Conservation (phyloP, 2,113 vertebrate species). For the Dromas ardeola region DNA sequence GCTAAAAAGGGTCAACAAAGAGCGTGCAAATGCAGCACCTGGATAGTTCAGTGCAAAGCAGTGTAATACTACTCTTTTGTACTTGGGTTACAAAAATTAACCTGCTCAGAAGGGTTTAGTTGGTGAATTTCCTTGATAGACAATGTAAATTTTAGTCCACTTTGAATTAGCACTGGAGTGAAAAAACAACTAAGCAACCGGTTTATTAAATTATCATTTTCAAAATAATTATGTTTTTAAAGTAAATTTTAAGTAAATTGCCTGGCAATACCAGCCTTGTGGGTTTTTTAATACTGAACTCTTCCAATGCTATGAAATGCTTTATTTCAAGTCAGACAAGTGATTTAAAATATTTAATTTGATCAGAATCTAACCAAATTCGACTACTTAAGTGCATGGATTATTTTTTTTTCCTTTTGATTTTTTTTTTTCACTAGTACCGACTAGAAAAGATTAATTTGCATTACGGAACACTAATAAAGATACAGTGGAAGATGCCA, state of each 20-base stretch:
- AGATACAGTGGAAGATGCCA: not conserved
- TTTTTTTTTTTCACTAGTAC: not conserved
- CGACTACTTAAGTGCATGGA: not conserved
- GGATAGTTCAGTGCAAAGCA: not conserved
- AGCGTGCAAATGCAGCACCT: not conserved
- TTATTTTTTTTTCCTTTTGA: not conserved
- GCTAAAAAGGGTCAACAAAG: not conserved
- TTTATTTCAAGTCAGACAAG: not conserved
- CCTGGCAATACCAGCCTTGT: not conserved
- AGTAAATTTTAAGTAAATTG: not conserved
- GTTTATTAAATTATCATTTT: not conserved
- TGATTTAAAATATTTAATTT: not conserved
- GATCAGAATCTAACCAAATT: not conserved
- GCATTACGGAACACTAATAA: not conserved
- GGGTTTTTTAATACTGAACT: not conserved
- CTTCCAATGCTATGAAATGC: not conserved
- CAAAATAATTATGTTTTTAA: not conserved
- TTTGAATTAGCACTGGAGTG: not conserved
- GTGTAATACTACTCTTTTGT: not conserved
- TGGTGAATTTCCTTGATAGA: not conserved
- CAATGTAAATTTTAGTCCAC: not conserved
- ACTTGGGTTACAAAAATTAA: not conserved
- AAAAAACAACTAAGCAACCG: not conserved
- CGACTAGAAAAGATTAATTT: not conserved
- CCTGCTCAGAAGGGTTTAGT: not conserved